phyloP scores from a whole-genome alignment of 2,888 invertebrate genomes.

The Tinea semifulvella region DNA sequence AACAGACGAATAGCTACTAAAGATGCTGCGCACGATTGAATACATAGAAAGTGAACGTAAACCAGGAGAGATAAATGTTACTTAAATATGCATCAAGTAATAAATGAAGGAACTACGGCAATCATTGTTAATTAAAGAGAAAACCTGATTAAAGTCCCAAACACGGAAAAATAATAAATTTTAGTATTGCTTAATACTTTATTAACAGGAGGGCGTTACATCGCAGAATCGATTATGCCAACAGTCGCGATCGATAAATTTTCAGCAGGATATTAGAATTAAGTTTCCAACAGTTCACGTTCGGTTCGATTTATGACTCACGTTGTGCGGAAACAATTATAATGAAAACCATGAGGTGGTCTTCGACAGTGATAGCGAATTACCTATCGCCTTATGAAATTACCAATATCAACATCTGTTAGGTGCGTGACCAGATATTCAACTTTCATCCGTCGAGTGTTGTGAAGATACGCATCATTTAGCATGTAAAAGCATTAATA shows the following conservation, averaged over 20 bases:
- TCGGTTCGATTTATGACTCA: slow-evolving; percentile 40
- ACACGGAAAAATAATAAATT: not conserved
- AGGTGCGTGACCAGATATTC: slow-evolving; percentile 31
- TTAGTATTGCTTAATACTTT: slow-evolving; percentile 7
- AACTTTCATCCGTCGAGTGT: slow-evolving; percentile 34
- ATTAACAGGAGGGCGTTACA: slow-evolving; percentile 12
- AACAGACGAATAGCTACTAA: slow-evolving; percentile 12
- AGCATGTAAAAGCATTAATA: not conserved
- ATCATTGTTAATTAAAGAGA: slow-evolving; percentile 6
- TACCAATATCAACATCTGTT: slow-evolving; percentile 30
- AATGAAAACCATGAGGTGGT: slow-evolving; percentile 21
- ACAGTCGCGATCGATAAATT: slow-evolving; percentile 36
- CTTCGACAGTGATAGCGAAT: slow-evolving; percentile 36
- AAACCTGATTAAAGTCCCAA: not conserved
- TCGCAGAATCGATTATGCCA: slow-evolving; percentile 11
- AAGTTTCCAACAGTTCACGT: slow-evolving; percentile 22
- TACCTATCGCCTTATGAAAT: slow-evolving; percentile 36
- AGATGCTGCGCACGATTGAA: slow-evolving; percentile 15
- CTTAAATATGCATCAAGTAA: slow-evolving; percentile 2
- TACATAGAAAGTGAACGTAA: slow-evolving; percentile 13
- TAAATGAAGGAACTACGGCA: not conserved
- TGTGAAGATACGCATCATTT: slow-evolving; percentile 10
- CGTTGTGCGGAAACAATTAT: slow-evolving; percentile 39
- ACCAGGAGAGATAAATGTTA: slow-evolving; percentile 6
- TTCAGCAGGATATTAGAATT: slow-evolving; percentile 31